phyloP scores from a whole-genome alignment of 2,888 invertebrate species.

The Drymonia ruficornis region DNA sequence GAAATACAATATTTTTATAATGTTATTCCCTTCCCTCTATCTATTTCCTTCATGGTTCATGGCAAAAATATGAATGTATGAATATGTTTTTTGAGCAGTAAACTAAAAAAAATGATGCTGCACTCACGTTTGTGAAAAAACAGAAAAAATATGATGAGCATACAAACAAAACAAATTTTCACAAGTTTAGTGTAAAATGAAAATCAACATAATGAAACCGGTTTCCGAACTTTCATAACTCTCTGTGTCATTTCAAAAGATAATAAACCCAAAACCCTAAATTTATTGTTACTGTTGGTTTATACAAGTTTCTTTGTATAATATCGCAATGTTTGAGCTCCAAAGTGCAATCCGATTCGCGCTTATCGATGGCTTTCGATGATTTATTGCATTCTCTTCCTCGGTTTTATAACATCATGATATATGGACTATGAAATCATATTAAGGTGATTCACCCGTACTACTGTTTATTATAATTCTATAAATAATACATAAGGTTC shows the following conservation, averaged over 20 bases:
- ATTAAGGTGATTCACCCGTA: constrained; percentile 49
- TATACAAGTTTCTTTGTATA: constrained; percentile 28
- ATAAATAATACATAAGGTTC: neutral
- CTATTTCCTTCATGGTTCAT: too few species aligned
- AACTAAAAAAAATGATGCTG: too few species aligned
- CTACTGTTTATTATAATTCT: constrained; percentile 11
- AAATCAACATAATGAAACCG: constrained; percentile 1
- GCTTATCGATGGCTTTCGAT: constrained; percentile 61
- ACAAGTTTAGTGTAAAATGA: neutral
- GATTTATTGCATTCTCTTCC: constrained; percentile 71
- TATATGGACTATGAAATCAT: constrained; percentile 52
- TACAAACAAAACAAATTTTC: neutral
- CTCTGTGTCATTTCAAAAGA: constrained; percentile 7
- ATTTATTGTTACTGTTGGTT: constrained; percentile 23
- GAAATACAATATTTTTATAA: too few species aligned
- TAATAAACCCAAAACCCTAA: constrained; percentile 22
- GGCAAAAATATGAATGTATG: too few species aligned
- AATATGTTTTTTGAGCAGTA: too few species aligned
- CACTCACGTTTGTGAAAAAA: neutral
- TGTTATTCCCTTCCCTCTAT: too few species aligned
- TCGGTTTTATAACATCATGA: constrained; percentile 60
- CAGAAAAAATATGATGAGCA: neutral
- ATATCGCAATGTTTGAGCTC: constrained; percentile 42
- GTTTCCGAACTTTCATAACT: constrained; percentile 10
- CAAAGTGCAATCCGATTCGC: constrained; percentile 60